Base-by-base conservation (phyloP, 2,797 vertebrate genomes). In the Rallus crepitans region DNA sequence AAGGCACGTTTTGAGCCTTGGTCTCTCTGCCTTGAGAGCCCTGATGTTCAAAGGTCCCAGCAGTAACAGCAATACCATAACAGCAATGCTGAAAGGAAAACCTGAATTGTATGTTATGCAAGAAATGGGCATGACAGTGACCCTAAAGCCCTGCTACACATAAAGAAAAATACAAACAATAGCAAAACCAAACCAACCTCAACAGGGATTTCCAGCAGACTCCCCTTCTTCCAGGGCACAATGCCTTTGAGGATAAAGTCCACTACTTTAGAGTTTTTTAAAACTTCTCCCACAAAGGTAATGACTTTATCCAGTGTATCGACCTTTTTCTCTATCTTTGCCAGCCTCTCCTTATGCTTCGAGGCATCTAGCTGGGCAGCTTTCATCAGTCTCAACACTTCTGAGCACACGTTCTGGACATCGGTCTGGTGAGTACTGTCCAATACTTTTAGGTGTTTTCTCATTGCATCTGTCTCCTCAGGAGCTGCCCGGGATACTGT, bases 181-280 rank as follows among this genome's bases (percentile, higher is more conserved):
- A 95, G 91, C 17, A 92, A 92, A 88, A 63, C 57, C 55, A 71
- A 95, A 98, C 98, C 95, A 96, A 98, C 98, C 98, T 98, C 97
- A 24, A 89, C 63, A 14, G 93, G 69, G 71, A 92, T 91, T 24
- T 98, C 97, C 75, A 97, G 83, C 86, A 97, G 97, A 90, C 95
- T 97, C 79, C 97, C 97, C 82, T 96, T 98, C 91, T 97, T 98
- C 98, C 98, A 98, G 45, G 98, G 98, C 50, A 98, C 97, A 39
- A 94, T 80, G 47, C 98, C 98, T 92, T 97, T 98, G 55, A 98
- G 92, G 94, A 98, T 97, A 88, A 98, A 98, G 92, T 99, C 98
- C 96, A 98, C 97, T 90, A 99, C 97, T 95, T 98, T 98, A 5
- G 98, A 99, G 96, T 98, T 98, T 96, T 97, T 98, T 92, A 99